Base-by-base conservation (phyloP, 2,113 vertebrate genomes). In the Spea multiplicata region DNA sequence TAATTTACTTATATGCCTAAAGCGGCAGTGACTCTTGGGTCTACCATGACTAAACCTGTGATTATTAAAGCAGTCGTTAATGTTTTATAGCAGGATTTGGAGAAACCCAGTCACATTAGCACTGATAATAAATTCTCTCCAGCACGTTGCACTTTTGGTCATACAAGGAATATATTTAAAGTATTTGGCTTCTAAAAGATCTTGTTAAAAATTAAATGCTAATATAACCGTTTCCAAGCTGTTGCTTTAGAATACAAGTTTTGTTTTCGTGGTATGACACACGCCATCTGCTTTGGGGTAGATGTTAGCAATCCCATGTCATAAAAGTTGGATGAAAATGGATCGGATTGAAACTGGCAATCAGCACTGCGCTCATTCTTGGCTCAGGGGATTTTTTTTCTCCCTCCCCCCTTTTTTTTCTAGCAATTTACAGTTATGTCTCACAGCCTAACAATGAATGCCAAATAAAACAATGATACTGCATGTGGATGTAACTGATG, bases 231-330 rank as follows among this genome's bases (percentile, higher is more conserved):
- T 66, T 79, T 64, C 70, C 77, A 79, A 79, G 70, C 70, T 73
- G 52, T 68, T 74, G 50, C 64, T 55, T 74, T 74, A 66, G 44
- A 16, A 73, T 61, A 80, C 68, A 44, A 68, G 71, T 74, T 74
- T 67, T 80, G 78, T 80, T 80, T 80, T 61, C 71, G 62, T 74
- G 71, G 64, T 74, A 68, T 74, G 78, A 74, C 78, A 80, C 62
- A 80, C 44, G 53, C 78, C 78, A 80, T 80, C 78, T 80, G 78
- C 78, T 80, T 74, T 50, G 64, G 64, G 78, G 71, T 80, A 74
- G 45, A 73, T 74, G 78, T 73, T 74, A 80, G 78, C 78, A 80
- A 80, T 80, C 78, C 71, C 71, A 57, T 80, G 78, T 74, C 71
- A 80, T 68, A 10, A 80, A 80, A 80, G 17, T 80, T 80, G 78